phyloP scores from a whole-genome alignment of 2,797 vertebrate species.

The Channallabes apus region DNA sequence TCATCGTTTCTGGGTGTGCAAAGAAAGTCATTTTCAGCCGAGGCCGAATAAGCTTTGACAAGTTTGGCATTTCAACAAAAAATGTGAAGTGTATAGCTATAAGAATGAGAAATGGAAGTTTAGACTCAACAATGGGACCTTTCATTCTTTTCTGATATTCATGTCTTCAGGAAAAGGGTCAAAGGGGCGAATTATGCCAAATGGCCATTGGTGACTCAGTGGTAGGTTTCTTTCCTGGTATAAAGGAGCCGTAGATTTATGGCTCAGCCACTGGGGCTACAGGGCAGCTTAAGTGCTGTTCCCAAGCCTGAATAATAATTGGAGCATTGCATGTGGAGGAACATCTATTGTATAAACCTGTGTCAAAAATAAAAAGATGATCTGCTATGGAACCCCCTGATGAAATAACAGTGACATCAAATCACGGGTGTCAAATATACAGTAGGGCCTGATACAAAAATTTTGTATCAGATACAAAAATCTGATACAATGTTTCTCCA shows the following conservation, averaged over 20 bases:
- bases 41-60: background rate
- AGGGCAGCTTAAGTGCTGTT: too few species aligned
- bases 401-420: too few species aligned
- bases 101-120: background rate
- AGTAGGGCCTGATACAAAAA: background rate
- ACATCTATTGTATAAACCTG: too few species aligned
- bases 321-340: too few species aligned
- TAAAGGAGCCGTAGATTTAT: too few species aligned
- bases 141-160: background rate
- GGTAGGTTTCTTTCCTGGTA: too few species aligned
- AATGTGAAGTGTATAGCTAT: background rate
- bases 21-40: background rate
- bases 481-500: background rate
- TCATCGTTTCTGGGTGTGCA: background rate
- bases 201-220: background rate
- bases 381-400: too few species aligned
- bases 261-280: too few species aligned
- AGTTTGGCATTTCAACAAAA: background rate
- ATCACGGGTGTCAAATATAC: too few species aligned
- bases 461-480: too few species aligned
- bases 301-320: too few species aligned
- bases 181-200: background rate
- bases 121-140: background rate
- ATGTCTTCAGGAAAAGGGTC: background rate
- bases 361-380: too few species aligned